Conservation (phyloP, 2,888 invertebrate genomes). For the Augochlorella aurata region DNA sequence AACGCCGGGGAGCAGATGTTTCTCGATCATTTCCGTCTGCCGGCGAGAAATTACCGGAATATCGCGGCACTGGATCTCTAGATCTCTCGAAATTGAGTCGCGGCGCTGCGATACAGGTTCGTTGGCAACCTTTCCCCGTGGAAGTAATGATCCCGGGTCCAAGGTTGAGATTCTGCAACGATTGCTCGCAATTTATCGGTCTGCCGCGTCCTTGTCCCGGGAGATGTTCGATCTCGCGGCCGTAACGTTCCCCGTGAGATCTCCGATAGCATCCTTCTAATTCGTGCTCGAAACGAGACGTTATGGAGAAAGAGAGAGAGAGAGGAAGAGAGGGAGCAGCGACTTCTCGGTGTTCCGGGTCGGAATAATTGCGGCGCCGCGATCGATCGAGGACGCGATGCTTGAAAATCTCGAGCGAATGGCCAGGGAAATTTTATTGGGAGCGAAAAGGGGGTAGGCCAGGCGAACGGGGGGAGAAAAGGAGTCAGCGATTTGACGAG, state of each 20-base stretch:
- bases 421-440: conserved; percentile 22
- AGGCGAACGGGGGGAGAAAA: background rate
- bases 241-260: background rate
- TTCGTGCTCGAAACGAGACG: background rate
- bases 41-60: background rate
- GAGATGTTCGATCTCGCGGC: background rate
- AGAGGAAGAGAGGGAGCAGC: background rate
- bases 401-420: conserved; percentile 9
- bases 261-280: conserved; percentile 13
- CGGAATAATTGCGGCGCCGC: background rate
- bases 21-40: background rate
- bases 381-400: conserved; percentile 26
- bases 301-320: background rate
- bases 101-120: background rate
- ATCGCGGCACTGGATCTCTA: background rate
- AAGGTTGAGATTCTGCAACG: conserved; percentile 15
- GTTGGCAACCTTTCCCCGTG: background rate
- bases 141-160: conserved; percentile 25
- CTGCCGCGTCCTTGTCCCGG: background rate
- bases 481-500: conserved; percentile 7
- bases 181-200: conserved; percentile 40
- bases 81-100: conserved; percentile 1
- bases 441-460: background rate
- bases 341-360: background rate
- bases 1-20: background rate